phyloP scores from a whole-genome alignment of 1,140 invertebrate genomes.

The Halyomorpha halys region DNA sequence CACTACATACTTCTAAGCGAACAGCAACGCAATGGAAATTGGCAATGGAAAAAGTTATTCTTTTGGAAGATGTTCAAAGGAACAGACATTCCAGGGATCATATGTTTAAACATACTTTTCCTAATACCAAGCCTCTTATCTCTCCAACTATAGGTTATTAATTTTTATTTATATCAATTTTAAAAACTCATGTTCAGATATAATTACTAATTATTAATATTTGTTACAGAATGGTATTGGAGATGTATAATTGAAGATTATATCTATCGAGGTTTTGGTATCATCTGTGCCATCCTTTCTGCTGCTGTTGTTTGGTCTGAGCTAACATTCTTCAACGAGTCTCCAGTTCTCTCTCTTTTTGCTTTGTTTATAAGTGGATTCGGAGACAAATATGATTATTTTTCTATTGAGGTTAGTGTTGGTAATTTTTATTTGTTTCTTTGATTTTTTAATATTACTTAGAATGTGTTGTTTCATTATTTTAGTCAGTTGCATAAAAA shows the following conservation, averaged over 20 bases:
- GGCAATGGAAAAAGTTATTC: conserved; percentile 66
- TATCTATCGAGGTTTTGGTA: conserved; percentile 58
- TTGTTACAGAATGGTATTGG: conserved; percentile 83
- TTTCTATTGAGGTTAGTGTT: conserved; percentile 77
- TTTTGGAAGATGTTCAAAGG: conserved; percentile 76
- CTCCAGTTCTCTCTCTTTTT: conserved; percentile 87
- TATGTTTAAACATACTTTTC: conserved; percentile 69
- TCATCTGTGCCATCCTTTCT: conserved; percentile 69
- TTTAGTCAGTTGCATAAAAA: too few species aligned
- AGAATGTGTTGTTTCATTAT: too few species aligned
- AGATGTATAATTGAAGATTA: conserved; percentile 70
- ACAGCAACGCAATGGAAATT: conserved; percentile 89
- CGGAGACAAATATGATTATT: conserved; percentile 77
- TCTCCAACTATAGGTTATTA: conserved; percentile 52
- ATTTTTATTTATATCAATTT: not conserved
- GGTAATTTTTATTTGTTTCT: too few species aligned
- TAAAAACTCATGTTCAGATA: not conserved
- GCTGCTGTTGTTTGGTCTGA: conserved; percentile 95
- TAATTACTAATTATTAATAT: not conserved
- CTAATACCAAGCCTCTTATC: conserved; percentile 46
- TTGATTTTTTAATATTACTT: too few species aligned
- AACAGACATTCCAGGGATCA: conserved; percentile 66
- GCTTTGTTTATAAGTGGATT: conserved; percentile 81
- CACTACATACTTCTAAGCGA: conserved; percentile 74
- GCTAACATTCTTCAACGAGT: conserved; percentile 89